Base-by-base conservation (phyloP, 2,797 vertebrate genomes). In the Holocentrus rufus region DNA sequence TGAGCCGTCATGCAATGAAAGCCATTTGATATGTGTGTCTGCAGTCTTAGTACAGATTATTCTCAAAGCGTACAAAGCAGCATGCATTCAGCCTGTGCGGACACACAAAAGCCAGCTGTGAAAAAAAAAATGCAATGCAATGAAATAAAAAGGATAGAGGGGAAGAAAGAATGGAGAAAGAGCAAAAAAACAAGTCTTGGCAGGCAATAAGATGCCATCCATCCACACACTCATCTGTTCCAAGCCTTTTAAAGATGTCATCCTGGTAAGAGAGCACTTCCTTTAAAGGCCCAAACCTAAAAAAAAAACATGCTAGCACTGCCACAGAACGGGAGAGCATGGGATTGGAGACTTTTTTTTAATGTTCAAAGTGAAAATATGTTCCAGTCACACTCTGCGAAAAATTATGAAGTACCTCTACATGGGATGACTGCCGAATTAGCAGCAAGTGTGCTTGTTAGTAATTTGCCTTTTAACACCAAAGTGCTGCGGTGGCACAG, bases 241-340 rank as follows among this genome's bases (percentile, higher is more conserved):
- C 64, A 47, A 47, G 15, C 57, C 67, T 57, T 68, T 56, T 65
- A 30, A 64, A 63, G 34, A 59, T 72, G 69, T 44, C 42, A 44
- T 15, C 47, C 15, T 55, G 11, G 11, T 15, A n/a, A 25, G 62
- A 46, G 42, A 50, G 31, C 7, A 22, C 61, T 63, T 31, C 54
- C 27, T 67, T 52, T 61, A 36, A 67, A 39, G 42, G 53, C 49
- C 11, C 42, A 23, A 34, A 14, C 54, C 9, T 8, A 20, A 23
- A 69, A 36, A 77, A 65, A 79, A 61, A 77, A 10, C 34, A 25
- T 27, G 5, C 14, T 34, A 50, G 50, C 55, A 22, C 60, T 7
- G 5, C 44, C 57, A 25, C 49, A 66, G 34, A 59, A 47, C 14
- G 66, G 22, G 61, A 65, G 9, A 30, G 22, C 67, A 63, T 5